Evolutionary conservation across 2,113 vertebrate genomes (phyloP).

Genomic region (Python bivittatus): DNA sequence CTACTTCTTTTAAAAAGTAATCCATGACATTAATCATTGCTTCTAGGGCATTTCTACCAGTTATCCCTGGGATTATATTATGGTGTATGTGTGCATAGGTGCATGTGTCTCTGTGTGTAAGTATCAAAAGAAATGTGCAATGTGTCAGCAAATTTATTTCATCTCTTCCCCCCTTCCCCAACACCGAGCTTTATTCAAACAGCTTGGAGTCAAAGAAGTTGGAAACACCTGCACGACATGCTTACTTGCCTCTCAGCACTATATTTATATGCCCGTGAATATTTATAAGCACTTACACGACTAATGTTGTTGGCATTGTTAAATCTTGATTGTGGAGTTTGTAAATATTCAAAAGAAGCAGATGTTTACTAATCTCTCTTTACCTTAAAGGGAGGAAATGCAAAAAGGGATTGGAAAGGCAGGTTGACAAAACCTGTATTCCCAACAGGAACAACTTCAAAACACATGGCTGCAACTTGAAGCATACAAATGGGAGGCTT

Average conservation of each 20-base stretch:
- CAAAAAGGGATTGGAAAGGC: constrained; percentile 56
- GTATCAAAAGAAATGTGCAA: constrained; percentile 43
- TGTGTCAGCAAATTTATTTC: constrained; percentile 47
- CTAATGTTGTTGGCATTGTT: constrained; percentile 57
- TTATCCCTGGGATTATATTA: not conserved
- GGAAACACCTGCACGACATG: constrained; percentile 54
- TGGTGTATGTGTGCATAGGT: not conserved
- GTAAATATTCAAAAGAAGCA: constrained; percentile 72
- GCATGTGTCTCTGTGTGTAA: not conserved
- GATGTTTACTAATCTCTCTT: constrained; percentile 65
- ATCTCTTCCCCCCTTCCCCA: not conserved
- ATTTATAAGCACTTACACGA: constrained; percentile 60
- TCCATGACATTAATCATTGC: not conserved
- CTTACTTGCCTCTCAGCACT: constrained; percentile 38
- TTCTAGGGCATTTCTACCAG: not conserved
- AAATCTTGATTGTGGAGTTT: constrained; percentile 60
- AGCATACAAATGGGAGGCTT: constrained; percentile 67
- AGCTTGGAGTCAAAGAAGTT: constrained; percentile 55
- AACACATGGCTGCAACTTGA: constrained; percentile 59
- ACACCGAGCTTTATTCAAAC: constrained; percentile 34
- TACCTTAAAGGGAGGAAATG: constrained; percentile 64
- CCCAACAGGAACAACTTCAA: constrained; percentile 66
- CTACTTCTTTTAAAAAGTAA: not conserved
- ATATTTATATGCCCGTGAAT: constrained; percentile 63
- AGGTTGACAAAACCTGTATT: constrained; percentile 57